Evolutionary conservation across 2,888 invertebrate species (phyloP).

Genomic region (Leucoma salicis): DNA sequence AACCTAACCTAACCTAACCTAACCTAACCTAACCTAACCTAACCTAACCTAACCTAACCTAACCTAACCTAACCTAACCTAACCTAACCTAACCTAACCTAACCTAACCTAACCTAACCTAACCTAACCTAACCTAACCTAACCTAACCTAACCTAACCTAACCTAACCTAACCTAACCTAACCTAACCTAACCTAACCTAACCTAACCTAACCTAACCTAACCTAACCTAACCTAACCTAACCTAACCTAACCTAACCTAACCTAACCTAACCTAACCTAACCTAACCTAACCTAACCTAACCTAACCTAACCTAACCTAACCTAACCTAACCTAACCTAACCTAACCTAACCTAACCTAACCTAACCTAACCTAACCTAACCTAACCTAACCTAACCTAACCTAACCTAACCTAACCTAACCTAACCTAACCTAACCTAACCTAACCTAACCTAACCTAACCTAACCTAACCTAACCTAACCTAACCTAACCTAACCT

Average conservation of each 20-base stretch:
- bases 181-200: constrained; percentile 19
- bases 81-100: constrained; percentile 16
- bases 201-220: constrained; percentile 19
- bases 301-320: constrained; percentile 17
- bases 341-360: constrained; percentile 22
- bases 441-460: constrained; percentile 33
- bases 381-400: constrained; percentile 29
- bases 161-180: constrained; percentile 14
- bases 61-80: constrained; percentile 16
- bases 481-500: constrained; percentile 35
- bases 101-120: constrained; percentile 9
- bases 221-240: constrained; percentile 14
- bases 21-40: constrained; percentile 11
- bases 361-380: constrained; percentile 18
- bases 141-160: constrained; percentile 14
- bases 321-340: constrained; percentile 20
- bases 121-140: constrained; percentile 14
- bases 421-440: constrained; percentile 34
- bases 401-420: constrained; percentile 27
- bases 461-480: constrained; percentile 32
- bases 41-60: constrained; percentile 15
- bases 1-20: constrained; percentile 11
- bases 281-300: constrained; percentile 17
- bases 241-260: constrained; percentile 18
- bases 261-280: constrained; percentile 15